Evolutionary conservation across 2,888 invertebrate genomes (phyloP), one percentile per base, ranked within the genome.

Genomic region (Panorpa germanica): DNA sequence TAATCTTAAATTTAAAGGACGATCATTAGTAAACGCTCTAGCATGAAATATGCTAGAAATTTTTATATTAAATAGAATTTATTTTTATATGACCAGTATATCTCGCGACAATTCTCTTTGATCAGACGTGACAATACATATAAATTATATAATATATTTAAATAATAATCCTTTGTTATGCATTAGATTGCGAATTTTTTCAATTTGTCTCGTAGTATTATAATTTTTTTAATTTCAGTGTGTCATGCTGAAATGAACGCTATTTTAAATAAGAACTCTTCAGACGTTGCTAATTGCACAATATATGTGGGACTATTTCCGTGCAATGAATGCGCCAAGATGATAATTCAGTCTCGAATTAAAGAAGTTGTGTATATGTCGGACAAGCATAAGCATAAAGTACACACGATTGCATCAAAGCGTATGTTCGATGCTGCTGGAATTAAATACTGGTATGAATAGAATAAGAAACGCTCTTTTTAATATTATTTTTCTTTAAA

Each of bases 161-260:
- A n/a, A n/a, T n/a, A n/a, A n/a, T n/a, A n/a, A n/a, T n/a, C n/a
- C n/a, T n/a, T n/a, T n/a, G n/a, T n/a, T n/a, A n/a, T n/a, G n/a
- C n/a, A n/a, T n/a, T n/a, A n/a, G n/a, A n/a, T n/a, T n/a, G n/a
- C n/a, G 11, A 25, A 20, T 9, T 19, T 17, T 25, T 22, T 1
- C 17, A 21, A 9, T 20, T 10, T 8, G n/a, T n/a, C n/a, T n/a
- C n/a, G n/a, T n/a, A n/a, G n/a, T n/a, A n/a, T 18, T 14, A 31
- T 33, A 22, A 11, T 28, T 21, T 36, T 34, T 40, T 16, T 35
- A 32, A 32, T 63, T 62, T 36, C 53, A 86, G 96, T 98, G 1
- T 93, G 93, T 38, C 96, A 98, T 56, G 96, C 96, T 3, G 96
- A 98, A 61, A 68, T 93, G 58, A 98, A 98, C 58, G 96, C 96